Evolutionary conservation across 2,888 invertebrate genomes (phyloP).

Genomic region (Cryptocephalus moraei): DNA sequence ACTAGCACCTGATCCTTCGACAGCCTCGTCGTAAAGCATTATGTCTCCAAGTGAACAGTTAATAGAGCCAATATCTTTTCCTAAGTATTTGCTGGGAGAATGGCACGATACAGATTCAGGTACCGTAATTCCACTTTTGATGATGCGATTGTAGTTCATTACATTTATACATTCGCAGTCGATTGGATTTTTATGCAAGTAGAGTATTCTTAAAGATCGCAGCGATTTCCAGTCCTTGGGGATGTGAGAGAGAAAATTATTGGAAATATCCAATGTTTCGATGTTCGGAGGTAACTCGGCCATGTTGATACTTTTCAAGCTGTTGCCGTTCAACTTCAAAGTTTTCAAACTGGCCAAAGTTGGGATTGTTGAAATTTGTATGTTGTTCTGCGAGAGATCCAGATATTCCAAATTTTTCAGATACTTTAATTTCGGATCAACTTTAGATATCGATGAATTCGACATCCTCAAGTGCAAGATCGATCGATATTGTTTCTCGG

Average conservation of each 20-base stretch:
- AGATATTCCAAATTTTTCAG: conserved; percentile 27
- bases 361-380: conserved; percentile 19
- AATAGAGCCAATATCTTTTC: conserved; percentile 21
- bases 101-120: conserved; percentile 27
- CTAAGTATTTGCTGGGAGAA: conserved; percentile 24
- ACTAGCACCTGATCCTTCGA: conserved; percentile 23
- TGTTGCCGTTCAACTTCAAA: conserved; percentile 28
- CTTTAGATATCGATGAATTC: conserved; percentile 23
- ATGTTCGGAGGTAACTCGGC: conserved; percentile 28
- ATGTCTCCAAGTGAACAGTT: conserved; percentile 21
- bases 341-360: conserved; percentile 26
- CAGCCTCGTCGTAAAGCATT: conserved; percentile 26
- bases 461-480: conserved; percentile 27
- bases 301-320: conserved; percentile 26
- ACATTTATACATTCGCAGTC: conserved; percentile 62
- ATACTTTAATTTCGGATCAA: conserved; percentile 30
- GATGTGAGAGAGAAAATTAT: conserved; percentile 49
- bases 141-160: conserved; percentile 50
- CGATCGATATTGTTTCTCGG: conserved; percentile 24
- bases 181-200: conserved; percentile 58
- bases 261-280: conserved; percentile 48
- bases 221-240: conserved; percentile 45
- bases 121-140: conserved; percentile 23
- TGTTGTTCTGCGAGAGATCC: conserved; percentile 29
- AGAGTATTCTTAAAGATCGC: conserved; percentile 48